Evolutionary conservation across 2,797 vertebrate species (phyloP).

Genomic region (Lateolabrax maculatus): DNA sequence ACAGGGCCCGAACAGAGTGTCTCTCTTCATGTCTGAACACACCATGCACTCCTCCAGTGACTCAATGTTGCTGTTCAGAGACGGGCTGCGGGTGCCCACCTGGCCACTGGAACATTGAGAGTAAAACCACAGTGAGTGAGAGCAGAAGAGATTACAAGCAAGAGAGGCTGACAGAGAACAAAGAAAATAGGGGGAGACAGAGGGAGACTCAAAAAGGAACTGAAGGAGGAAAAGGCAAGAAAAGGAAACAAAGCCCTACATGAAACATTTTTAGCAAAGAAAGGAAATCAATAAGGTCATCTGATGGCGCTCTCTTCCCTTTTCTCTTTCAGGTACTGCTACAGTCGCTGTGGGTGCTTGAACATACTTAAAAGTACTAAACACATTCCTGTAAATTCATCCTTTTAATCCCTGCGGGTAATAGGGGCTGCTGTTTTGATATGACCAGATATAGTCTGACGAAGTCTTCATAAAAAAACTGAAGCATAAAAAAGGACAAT

Average conservation of each 20-base stretch:
- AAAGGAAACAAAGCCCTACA: conserved; percentile 15
- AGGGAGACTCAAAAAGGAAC: conserved; percentile 8
- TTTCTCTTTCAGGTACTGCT: conserved; percentile 32
- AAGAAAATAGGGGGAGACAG: conserved; percentile 2
- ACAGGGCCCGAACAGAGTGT: conserved; percentile 98
- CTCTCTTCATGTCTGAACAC: conserved; percentile 98
- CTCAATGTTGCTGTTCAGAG: conserved; percentile 96
- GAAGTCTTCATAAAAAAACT: not conserved
- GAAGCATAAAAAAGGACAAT: not conserved
- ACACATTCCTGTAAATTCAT: not conserved
- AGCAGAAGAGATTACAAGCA: not conserved
- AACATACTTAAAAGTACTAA: not conserved
- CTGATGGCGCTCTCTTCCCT: conserved; percentile 3
- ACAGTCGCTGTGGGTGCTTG: not conserved
- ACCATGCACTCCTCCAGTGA: conserved; percentile 99
- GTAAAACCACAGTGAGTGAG: conserved; percentile 15
- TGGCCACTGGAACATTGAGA: conserved; percentile 88
- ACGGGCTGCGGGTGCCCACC: conserved; percentile 96
- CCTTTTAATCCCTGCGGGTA: not conserved
- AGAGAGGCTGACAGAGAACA: conserved; percentile 4
- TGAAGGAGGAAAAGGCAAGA: not conserved
- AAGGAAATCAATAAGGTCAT: conserved; percentile 41
- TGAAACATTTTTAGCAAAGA: conserved; percentile 35
- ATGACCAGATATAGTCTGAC: not conserved
- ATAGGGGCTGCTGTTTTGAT: no score